These are phyloP conservation scores for Stenodera caucasica DNA, from an alignment of 2,888 invertebrate species.

Conservation along the genomic window DNA sequence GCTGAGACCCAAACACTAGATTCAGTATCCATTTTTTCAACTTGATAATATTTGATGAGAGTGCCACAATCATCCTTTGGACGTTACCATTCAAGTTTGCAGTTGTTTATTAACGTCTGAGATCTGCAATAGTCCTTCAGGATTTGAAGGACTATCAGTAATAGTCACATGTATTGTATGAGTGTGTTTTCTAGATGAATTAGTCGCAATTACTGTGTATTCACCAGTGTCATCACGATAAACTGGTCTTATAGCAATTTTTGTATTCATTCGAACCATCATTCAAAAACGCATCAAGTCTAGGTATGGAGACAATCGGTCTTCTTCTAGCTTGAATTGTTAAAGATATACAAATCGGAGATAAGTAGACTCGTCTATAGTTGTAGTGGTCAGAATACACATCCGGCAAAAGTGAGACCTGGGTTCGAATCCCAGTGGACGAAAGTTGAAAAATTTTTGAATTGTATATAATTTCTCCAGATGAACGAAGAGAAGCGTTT, in stretches of 20 bases:
- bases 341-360: too few species aligned
- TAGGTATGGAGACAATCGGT: too few species aligned
- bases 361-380: too few species aligned
- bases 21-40: slow-evolving; percentile 92
- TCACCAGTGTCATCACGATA: slow-evolving; percentile 82
- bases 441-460: too few species aligned
- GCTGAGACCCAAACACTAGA: slow-evolving; percentile 89
- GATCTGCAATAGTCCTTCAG: slow-evolving; percentile 88
- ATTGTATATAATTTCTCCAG: too few species aligned
- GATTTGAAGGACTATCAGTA: slow-evolving; percentile 84
- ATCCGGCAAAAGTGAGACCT: too few species aligned
- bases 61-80: slow-evolving; percentile 94
- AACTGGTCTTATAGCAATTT: slow-evolving; percentile 80
- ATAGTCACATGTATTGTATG: slow-evolving; percentile 81
- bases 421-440: too few species aligned
- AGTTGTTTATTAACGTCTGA: slow-evolving; percentile 92
- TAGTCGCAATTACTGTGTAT: slow-evolving; percentile 82
- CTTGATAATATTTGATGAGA: slow-evolving; percentile 93
- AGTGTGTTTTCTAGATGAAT: slow-evolving; percentile 83
- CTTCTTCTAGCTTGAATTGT: too few species aligned
- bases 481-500: too few species aligned
- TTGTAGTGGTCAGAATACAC: too few species aligned
- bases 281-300: too few species aligned
- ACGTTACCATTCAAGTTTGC: slow-evolving; percentile 93
- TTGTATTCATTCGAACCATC: too few species aligned